Base-by-base conservation (phyloP, 2,888 invertebrate genomes). In the Sinotaia quadrata region DNA sequence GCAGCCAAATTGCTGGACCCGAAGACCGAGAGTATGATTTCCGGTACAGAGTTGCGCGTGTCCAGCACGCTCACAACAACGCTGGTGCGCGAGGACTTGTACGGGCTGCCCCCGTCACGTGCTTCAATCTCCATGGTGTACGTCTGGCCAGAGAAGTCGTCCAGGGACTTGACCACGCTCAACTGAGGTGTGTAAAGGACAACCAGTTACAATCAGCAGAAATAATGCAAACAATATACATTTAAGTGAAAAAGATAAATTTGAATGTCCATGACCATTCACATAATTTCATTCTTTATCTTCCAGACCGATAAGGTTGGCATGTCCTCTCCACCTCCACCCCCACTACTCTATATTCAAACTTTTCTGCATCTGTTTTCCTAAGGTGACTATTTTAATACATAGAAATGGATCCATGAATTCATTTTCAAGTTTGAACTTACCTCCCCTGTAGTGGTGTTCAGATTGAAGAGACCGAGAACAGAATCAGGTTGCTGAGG, bases 141-240 rank as follows among this genome's bases (percentile, higher is more conserved):
- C 4, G 68, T 65, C 18, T 75, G 67, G 4, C 76, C 75, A 21
- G 70, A 68, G 52, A 66, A 72, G 62, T 71, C 71, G 24, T 71
- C 67, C 52, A 80, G 58, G 2, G 74, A 31, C 41, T 69, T 61
- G 51, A 94, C 94, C 33, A 95, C 90, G 29, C 93, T 93, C 71
- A 97, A 92, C 47, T 94, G 63, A 3, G 37, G 41, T 3, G 2
- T 10, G 2, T 10, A 41, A 18, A 54, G 54, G 5, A 15, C 5
- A 47, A 1, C 2, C 2, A 15, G 47, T n/a, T n/a, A n/a, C n/a
- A n/a, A n/a, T n/a, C n/a, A n/a, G n/a, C n/a, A n/a, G n/a, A n/a
- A n/a, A n/a, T n/a, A n/a, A n/a, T 41, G 41, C 41, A 41, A 10
- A 41, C 41, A 41, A 41, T 41, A n/a, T n/a, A n/a, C n/a, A n/a